Percentiles rank a stretch among this genome's conserved stretches.
These are phyloP conservation scores for Alloplasta piceator DNA, from an alignment of 2,888 invertebrate genomes.

Conservation along the genomic window DNA sequence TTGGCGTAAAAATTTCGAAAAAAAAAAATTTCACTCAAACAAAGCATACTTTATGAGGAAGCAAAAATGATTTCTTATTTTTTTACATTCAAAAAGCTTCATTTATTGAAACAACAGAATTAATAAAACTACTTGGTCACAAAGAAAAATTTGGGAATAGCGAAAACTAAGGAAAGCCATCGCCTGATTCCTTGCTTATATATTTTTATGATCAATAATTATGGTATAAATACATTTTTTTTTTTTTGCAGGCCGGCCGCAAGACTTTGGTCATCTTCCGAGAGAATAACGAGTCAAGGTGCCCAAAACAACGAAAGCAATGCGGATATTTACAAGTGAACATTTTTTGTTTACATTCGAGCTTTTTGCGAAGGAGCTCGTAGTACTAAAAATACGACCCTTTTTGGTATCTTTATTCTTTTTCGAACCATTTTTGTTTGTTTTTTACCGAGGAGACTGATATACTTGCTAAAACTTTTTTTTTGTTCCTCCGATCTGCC, in stretches of 20 bases:
- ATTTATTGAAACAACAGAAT: no score
- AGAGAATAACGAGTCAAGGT: constrained; percentile 50
- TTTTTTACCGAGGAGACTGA: constrained; percentile 26
- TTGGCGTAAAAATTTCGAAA: no score
- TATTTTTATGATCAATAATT: background rate
- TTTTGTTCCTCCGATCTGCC: background rate
- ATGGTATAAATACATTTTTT: background rate
- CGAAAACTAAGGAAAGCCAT: no score
- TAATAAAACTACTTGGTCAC: no score
- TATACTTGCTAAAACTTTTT: constrained; percentile 3
- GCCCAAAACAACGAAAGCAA: constrained; percentile 43
- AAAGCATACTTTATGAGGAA: no score
- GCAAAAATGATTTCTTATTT: no score
- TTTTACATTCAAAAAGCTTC: no score
- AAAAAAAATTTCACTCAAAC: no score
- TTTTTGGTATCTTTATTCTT: background rate
- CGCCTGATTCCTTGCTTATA: no score
- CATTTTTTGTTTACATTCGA: no score
- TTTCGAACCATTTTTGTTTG: constrained; percentile 3
- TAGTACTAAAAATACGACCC: background rate
- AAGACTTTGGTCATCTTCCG: constrained; percentile 71
- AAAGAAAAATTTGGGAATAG: no score
- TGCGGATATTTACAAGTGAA: constrained; percentile 35
- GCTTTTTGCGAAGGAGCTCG: background rate
- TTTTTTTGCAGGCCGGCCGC: constrained; percentile 72